Base-by-base conservation (phyloP, 2,113 vertebrate genomes). In the Lichenostomus cassidix region DNA sequence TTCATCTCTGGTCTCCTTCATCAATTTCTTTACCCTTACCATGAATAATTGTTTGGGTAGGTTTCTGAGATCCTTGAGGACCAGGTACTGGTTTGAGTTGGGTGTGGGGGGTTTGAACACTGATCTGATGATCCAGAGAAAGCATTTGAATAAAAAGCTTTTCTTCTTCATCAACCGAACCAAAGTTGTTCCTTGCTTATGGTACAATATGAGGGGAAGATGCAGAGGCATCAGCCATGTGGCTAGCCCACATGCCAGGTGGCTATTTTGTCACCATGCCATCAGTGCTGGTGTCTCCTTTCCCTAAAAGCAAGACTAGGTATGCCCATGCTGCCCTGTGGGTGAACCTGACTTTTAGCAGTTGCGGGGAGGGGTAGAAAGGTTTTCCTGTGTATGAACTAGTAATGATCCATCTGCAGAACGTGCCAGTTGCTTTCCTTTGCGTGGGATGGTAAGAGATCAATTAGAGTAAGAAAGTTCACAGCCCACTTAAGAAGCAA, bases 381-480 rank as follows among this genome's bases (percentile, higher is more conserved):
- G 64, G 42, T 92, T 91, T 94, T 70, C 39, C 41, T 84, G 39
- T 31, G 23, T 76, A n/a, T 1, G 5, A 9, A 4, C 35, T 7
- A n/a, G 35, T 89, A 95, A 91, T 17, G 25, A 92, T 91, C 89
- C 25, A 7, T 93, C 83, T 94, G 90, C 81, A 75, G 87, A 93
- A 85, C 3, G 10, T 93, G 77, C 85, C 89, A 79, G 87, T 87
- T 94, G 92, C 93, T 92, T 96, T 95, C 76, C 87, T 95, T 90
- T 94, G 90, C 19, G 87, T 96, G 83, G 97, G 94, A 73, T 89
- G 96, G 69, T 94, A 87, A 96, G 91, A 96, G 94, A 96, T 95
- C 97, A 95, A 94, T 97, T 96, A 96, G 78, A 96, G 87, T 84
- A 85, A 94, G 89, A 90, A 94, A 96, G 95, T 96, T 97, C 96